Evolutionary conservation across 2,113 vertebrate genomes (phyloP).

Genomic region (Poeciliopsis turrubarensis): DNA sequence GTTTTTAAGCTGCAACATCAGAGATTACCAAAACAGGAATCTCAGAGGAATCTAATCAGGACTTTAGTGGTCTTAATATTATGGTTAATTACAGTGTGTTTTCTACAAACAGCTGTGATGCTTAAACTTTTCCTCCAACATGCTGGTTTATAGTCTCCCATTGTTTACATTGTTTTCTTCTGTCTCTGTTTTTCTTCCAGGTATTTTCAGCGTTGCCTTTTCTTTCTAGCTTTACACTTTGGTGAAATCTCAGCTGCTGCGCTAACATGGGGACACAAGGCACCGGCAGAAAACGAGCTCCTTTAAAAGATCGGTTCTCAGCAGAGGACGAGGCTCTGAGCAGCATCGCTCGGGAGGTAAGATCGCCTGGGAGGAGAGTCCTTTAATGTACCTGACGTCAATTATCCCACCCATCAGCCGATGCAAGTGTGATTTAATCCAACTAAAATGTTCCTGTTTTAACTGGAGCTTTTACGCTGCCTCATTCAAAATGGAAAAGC

Average conservation of each 20-base stretch:
- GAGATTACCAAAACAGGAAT: too few species aligned
- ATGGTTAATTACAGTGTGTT: neutral
- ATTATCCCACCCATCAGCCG: slow-evolving; percentile 2
- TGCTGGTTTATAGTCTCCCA: neutral
- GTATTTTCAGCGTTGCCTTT: slow-evolving; percentile 20
- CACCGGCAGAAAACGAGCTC: slow-evolving; percentile 94
- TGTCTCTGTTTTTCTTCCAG: slow-evolving; percentile 20
- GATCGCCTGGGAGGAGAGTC: slow-evolving; percentile 6
- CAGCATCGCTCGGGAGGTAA: slow-evolving; percentile 95
- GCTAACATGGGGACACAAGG: slow-evolving; percentile 94
- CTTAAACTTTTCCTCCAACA: neutral
- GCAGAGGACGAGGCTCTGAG: slow-evolving; percentile 97
- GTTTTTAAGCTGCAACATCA: too few species aligned
- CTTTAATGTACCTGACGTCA: neutral
- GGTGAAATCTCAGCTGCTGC: slow-evolving; percentile 51
- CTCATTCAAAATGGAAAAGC: too few species aligned
- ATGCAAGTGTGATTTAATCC: slow-evolving; percentile 26
- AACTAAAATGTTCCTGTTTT: slow-evolving; percentile 1
- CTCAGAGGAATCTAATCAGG: neutral
- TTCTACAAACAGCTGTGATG: neutral
- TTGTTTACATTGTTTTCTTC: neutral
- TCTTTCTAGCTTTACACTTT: neutral
- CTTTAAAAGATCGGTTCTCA: slow-evolving; percentile 95
- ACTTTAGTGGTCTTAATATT: neutral
- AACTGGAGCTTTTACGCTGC: too few species aligned